Percentiles rank a stretch among this genome's conserved stretches.
phyloP scores from a whole-genome alignment of 2,113 vertebrate species.

The Sialia sialis region DNA sequence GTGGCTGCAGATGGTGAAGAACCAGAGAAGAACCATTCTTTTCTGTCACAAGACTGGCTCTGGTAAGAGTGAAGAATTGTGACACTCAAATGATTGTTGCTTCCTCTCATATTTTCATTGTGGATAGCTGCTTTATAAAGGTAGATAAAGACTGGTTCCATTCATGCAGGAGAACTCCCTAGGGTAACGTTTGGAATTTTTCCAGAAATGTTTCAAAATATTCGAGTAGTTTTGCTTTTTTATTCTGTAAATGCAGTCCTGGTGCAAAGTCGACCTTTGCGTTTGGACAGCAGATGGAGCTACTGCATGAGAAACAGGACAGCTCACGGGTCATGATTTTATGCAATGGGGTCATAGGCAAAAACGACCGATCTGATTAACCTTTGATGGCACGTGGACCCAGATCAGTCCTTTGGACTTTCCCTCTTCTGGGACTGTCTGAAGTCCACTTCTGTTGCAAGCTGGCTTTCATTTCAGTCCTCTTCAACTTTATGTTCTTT shows the following conservation, averaged over 20 bases:
- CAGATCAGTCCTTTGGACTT: not conserved
- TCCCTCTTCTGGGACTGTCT: not conserved
- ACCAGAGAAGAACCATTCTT: not conserved
- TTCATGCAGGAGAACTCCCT: not conserved
- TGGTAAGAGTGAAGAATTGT: not conserved
- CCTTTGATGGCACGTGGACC: not conserved
- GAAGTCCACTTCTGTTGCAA: not conserved
- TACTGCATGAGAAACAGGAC: not conserved
- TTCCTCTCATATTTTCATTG: not conserved
- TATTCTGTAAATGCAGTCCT: not conserved
- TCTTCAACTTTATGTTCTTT: not conserved
- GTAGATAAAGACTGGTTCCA: not conserved
- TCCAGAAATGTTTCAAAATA: not conserved
- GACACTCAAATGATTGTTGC: not conserved
- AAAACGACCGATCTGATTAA: not conserved
- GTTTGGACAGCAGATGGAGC: conserved; percentile 47
- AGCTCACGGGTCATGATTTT: not conserved
- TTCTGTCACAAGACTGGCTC: not conserved
- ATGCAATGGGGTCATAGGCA: fast-evolving
- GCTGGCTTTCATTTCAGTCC: not conserved
- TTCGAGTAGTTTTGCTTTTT: not conserved
- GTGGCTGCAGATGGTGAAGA: not conserved
- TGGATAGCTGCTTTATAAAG: not conserved
- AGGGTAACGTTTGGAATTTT: not conserved
- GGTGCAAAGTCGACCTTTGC: not conserved